Percentiles rank a stretch among this genome's conserved stretches.
These are phyloP conservation scores for Trachelus stipa DNA, from an alignment of 2,888 invertebrate species.

Conservation along the genomic window DNA sequence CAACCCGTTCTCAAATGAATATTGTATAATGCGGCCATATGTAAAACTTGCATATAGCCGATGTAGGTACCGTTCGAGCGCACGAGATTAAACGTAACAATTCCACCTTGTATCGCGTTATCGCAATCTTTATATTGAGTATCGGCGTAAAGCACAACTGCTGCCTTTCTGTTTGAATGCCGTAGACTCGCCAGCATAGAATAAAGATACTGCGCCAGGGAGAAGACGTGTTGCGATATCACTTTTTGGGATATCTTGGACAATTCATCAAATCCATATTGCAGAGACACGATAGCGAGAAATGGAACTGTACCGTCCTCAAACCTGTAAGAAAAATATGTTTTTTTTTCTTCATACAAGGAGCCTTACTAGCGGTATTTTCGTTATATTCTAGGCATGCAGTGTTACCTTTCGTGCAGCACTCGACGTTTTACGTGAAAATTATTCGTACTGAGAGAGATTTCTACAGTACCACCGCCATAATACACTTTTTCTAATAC, in stretches of 20 bases:
- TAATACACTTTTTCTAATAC: slow-evolving; percentile 81
- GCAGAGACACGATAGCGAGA: slow-evolving; percentile 83
- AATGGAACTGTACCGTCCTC: slow-evolving; percentile 96
- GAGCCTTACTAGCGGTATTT: neutral
- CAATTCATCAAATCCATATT: slow-evolving; percentile 85
- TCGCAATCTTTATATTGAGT: slow-evolving; percentile 73
- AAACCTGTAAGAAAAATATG: slow-evolving; percentile 73
- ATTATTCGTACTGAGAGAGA: slow-evolving; percentile 79
- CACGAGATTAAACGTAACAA: slow-evolving; percentile 89
- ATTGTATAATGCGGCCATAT: slow-evolving; percentile 87
- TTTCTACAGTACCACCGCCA: slow-evolving; percentile 94
- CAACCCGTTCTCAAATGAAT: slow-evolving; percentile 93
- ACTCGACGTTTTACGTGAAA: slow-evolving; percentile 77
- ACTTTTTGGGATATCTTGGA: slow-evolving; percentile 71
- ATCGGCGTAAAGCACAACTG: slow-evolving; percentile 80
- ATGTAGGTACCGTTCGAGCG: slow-evolving; percentile 82
- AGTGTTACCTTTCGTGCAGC: slow-evolving; percentile 79
- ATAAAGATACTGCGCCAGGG: slow-evolving; percentile 80
- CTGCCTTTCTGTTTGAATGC: slow-evolving; percentile 79
- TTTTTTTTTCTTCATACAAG: slow-evolving; percentile 12
- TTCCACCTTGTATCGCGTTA: slow-evolving; percentile 78
- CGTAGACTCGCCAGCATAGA: slow-evolving; percentile 72
- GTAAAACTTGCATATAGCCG: slow-evolving; percentile 92
- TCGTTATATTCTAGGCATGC: neutral
- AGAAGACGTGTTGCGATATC: slow-evolving; percentile 80